Conservation (phyloP, 1,140 invertebrate genomes). For the Papilio aristodemus region DNA sequence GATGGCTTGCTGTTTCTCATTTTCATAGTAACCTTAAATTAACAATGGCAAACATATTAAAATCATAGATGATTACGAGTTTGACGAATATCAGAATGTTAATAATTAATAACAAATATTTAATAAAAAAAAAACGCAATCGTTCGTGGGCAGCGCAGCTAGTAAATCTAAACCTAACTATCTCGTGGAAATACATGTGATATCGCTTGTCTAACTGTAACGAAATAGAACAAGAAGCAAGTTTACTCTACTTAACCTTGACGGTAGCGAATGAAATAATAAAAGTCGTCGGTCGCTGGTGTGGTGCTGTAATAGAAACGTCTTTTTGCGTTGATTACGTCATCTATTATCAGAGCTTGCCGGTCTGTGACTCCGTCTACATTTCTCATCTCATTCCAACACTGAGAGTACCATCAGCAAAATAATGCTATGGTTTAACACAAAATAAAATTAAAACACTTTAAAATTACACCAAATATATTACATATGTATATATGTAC, state of each 20-base stretch:
- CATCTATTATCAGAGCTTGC: conserved; percentile 41
- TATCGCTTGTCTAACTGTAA: background rate
- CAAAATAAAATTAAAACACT: background rate
- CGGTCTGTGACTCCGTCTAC: conserved; percentile 46
- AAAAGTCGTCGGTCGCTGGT: conserved; percentile 36
- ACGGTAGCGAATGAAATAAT: conserved; percentile 40
- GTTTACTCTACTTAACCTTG: conserved; percentile 40
- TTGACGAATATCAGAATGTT: background rate
- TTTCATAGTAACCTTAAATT: background rate
- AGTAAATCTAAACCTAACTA: too few species aligned
- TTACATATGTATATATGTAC: too few species aligned
- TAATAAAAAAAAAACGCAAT: too few species aligned
- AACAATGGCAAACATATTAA: background rate
- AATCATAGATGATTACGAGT: background rate
- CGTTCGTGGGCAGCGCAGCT: too few species aligned
- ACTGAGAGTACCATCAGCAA: background rate
- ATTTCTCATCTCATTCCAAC: conserved; percentile 40
- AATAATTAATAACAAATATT: too few species aligned
- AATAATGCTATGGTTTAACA: conserved; percentile 35
- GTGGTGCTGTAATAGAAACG: conserved; percentile 36
- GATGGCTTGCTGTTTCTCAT: background rate
- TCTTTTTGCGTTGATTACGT: conserved; percentile 50
- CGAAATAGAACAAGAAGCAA: background rate
- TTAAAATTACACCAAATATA: too few species aligned
- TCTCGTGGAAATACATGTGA: background rate